phyloP scores from a whole-genome alignment of 2,888 invertebrate genomes.

The Theretra japonica region DNA sequence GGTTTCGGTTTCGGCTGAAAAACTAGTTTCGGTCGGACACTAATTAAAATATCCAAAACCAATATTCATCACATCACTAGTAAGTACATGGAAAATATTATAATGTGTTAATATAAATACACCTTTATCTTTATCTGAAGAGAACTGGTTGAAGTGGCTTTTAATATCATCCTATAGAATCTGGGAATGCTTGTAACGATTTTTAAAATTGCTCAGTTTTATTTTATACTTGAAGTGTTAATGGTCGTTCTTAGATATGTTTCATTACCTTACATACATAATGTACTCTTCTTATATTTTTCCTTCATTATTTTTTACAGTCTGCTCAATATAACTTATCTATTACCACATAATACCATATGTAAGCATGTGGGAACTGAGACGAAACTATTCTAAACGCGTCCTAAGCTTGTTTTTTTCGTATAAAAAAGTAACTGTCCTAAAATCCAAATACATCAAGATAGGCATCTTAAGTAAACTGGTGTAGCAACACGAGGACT shows the following conservation, averaged over 20 bases:
- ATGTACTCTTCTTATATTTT: not conserved
- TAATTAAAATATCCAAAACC: too few species aligned
- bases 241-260: not conserved
- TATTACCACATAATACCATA: not conserved
- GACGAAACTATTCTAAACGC: not conserved
- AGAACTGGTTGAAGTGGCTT: constrained; percentile 13
- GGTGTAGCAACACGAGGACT: constrained; percentile 56
- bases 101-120: constrained; percentile 8
- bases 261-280: not conserved
- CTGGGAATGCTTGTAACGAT: constrained; percentile 4
- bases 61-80: too few species aligned
- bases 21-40: too few species aligned
- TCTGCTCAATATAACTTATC: not conserved
- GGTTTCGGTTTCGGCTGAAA: too few species aligned
- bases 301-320: not conserved
- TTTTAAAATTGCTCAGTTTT: not conserved
- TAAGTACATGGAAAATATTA: not conserved
- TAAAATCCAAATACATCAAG: constrained; percentile 56
- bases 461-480: constrained; percentile 65
- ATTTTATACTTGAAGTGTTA: not conserved
- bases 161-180: constrained; percentile 4
- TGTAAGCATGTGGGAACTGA: not conserved
- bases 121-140: constrained; percentile 15
- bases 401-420: constrained; percentile 17
- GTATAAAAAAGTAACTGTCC: constrained; percentile 48